These are phyloP conservation scores for Spodoptera frugiperda DNA, from an alignment of 1,140 invertebrate species.

Conservation along the genomic window DNA sequence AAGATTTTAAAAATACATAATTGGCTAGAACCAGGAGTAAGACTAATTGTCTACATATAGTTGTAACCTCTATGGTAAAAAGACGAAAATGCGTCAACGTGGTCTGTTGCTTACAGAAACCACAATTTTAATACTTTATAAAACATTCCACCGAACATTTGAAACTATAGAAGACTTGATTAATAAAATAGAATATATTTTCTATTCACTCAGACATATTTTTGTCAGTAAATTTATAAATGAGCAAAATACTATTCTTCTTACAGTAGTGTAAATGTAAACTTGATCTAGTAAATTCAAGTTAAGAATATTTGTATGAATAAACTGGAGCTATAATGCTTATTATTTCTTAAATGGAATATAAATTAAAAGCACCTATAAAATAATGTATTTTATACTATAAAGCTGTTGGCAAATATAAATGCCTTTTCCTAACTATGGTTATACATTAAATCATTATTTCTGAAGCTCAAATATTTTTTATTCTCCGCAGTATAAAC, in stretches of 20 bases:
- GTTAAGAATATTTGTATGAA: neutral
- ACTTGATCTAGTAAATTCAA: slow-evolving; percentile 30
- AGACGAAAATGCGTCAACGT: slow-evolving; percentile 24
- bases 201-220: neutral
- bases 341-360: slow-evolving; percentile 19
- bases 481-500: neutral
- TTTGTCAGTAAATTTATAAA: neutral
- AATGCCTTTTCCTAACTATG: neutral
- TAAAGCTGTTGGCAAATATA: neutral
- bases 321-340: slow-evolving; percentile 37
- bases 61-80: neutral
- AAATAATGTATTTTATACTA: neutral
- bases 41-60: no score
- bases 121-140: slow-evolving; percentile 15
- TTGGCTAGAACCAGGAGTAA: no score
- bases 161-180: slow-evolving; percentile 19
- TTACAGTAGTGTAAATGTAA: neutral
- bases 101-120: neutral
- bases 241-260: slow-evolving; percentile 20
- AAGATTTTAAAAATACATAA: no score
- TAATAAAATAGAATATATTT: slow-evolving; percentile 12
- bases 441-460: slow-evolving; percentile 26
- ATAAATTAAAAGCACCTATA: slow-evolving; percentile 42
- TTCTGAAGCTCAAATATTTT: slow-evolving; percentile 28
- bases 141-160: slow-evolving; percentile 19